Base-by-base conservation (phyloP, 2,113 vertebrate species). In the Corythoichthys intestinalis region DNA sequence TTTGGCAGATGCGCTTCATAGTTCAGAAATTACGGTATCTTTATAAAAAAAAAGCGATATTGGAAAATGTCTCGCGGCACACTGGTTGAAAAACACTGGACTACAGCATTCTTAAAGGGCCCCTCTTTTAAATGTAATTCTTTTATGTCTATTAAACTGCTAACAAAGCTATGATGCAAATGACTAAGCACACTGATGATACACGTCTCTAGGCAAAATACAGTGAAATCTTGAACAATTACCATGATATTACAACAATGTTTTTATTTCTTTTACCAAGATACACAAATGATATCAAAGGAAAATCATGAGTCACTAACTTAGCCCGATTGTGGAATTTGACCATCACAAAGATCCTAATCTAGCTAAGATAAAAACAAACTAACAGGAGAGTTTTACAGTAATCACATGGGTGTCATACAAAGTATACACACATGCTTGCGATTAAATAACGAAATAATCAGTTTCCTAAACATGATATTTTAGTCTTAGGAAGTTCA, bases 301-400 rank as follows among this genome's bases (percentile, higher is more conserved):
- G 67, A 7, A 66, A 67, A 46, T n/a, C 71, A 57, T 81, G 66
- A 81, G 49, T 79, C 66, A 84, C 54, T 49, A 2, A 63, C 35
- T 20, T 1, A 52, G 47, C 35, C 15, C 65, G 49, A 65, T 34
- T 7, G 4, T 77, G 73, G 77, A 82, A 72, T 85, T 81, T 79
- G 81, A 73, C 60, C 78, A 69, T 48, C 10, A 53, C 12, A n/a
- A 28, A 52, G 9, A 52, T n/a, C 5, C 70, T 6, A 67, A 68
- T 56, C 20, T 57, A 70, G 9, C 56, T 50, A 46, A 56, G 66
- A 64, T 63, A 72, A 48, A 75, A 20, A 66, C 67, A 69, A 15
- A 35, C 4, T 34, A 52, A 65, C 58, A 28, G 50, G 13, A 8
- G 44, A 2, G 4, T 60, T 48, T 58, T 34, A 66, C 73, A 69